A percentile compares a stretch with the other conserved stretches of the same genome.
Evolutionary conservation across 2,888 invertebrate genomes (phyloP).

Genomic region (Amphipoea lucens): DNA sequence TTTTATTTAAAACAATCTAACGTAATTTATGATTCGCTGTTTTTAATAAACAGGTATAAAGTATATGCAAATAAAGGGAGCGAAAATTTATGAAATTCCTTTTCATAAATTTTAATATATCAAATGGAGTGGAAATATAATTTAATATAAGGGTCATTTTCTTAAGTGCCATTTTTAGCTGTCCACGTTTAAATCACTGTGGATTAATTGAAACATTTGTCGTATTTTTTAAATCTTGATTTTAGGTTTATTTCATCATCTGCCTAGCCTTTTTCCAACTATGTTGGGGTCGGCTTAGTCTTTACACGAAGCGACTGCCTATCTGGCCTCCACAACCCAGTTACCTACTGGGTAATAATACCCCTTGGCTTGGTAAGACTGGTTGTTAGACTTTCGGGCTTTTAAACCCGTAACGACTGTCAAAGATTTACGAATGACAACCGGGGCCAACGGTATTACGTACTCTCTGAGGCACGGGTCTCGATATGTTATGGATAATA

Average conservation of each 20-base stretch:
- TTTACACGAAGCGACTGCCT: not conserved
- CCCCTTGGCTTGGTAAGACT: too few species aligned
- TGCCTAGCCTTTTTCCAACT: not conserved
- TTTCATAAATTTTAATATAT: slow-evolving; percentile 55
- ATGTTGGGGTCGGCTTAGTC: not conserved
- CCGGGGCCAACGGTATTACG: too few species aligned
- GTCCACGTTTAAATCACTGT: slow-evolving; percentile 8
- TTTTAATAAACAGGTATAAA: slow-evolving; percentile 56
- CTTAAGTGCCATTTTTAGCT: slow-evolving; percentile 19
- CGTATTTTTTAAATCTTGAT: not conserved
- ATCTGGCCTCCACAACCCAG: not conserved
- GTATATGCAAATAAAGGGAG: slow-evolving; percentile 61
- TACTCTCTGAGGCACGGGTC: not conserved
- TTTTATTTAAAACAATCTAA: slow-evolving; percentile 50
- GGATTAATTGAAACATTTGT: slow-evolving; percentile 21
- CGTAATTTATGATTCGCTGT: slow-evolving; percentile 56
- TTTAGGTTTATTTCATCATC: slow-evolving; percentile 19
- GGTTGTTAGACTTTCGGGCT: not conserved
- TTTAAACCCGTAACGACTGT: not conserved
- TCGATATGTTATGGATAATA: not conserved
- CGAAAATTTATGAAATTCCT: slow-evolving; percentile 41
- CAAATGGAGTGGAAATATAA: slow-evolving; percentile 52
- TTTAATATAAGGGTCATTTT: slow-evolving; percentile 41
- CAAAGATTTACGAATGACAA: not conserved
- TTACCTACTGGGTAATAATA: not conserved